Percentiles rank a stretch among this genome's conserved stretches.
Evolutionary conservation across 92 coral and sea anemone genomes (phyloP).

Genomic region (Palythoa grandis): DNA sequence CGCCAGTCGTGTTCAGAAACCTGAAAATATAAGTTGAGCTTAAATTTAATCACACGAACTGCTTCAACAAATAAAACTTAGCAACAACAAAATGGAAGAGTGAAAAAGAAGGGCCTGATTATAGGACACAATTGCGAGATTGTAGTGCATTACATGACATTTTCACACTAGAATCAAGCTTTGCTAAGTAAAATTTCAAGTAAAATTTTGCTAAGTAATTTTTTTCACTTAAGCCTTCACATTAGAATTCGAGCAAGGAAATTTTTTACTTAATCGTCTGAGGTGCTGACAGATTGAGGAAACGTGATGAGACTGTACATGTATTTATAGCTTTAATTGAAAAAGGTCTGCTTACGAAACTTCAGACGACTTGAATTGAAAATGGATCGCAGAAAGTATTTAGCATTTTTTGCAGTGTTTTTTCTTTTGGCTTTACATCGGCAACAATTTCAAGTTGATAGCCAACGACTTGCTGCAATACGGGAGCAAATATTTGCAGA

Average conservation of each 20-base stretch:
- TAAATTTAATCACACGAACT: too few relatives aligned
- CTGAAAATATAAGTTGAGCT: conserved; percentile 4
- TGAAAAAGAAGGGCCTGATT: too few relatives aligned
- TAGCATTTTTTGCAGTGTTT: conserved; percentile 44
- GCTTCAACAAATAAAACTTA: not conserved
- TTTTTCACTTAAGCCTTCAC: too few relatives aligned
- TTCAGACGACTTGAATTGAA: conserved; percentile 44
- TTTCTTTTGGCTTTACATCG: conserved; percentile 47
- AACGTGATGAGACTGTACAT: conserved; percentile 44
- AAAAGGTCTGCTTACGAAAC: conserved; percentile 9
- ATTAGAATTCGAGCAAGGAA: too few relatives aligned
- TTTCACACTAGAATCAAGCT: too few relatives aligned
- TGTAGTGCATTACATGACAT: too few relatives aligned
- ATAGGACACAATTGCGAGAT: not conserved
- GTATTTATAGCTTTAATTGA: conserved; percentile 16
- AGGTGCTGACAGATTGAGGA: conserved; percentile 52
- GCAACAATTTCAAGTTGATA: conserved; percentile 20
- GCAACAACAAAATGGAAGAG: not conserved
- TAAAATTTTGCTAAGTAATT: too few relatives aligned
- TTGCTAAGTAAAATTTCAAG: too few relatives aligned
- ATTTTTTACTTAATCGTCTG: too few relatives aligned
- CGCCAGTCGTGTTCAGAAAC: conserved; percentile 62
- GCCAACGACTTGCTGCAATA: conserved; percentile 23
- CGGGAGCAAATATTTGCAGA: conserved; percentile 22
- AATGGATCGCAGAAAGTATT: conserved; percentile 46